phyloP scores from a whole-genome alignment of 2,113 vertebrate species.

The Dipodomys spectabilis region DNA sequence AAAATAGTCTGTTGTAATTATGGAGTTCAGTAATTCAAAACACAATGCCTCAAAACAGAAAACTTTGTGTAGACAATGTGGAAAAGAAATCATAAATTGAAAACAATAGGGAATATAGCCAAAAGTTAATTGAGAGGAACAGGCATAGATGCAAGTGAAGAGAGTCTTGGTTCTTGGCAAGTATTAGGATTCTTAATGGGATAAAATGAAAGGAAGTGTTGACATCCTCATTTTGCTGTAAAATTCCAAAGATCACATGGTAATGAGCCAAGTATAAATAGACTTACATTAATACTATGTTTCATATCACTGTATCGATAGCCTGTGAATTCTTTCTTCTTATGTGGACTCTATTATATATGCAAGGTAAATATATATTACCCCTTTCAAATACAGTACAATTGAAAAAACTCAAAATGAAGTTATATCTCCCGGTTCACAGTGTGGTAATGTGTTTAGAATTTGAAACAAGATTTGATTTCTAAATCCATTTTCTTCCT shows the following conservation, averaged over 20 bases:
- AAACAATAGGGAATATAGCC: background rate
- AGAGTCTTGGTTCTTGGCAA: background rate
- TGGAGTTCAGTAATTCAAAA: background rate
- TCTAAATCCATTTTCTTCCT: constrained; percentile 26
- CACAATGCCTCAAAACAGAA: background rate
- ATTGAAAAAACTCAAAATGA: background rate
- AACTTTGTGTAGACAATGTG: background rate
- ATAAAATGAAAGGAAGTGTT: background rate
- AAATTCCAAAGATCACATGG: background rate
- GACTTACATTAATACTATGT: background rate
- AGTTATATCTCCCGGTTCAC: background rate
- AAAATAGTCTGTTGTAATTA: background rate
- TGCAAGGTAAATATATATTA: background rate
- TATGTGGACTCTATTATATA: background rate
- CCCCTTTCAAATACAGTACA: background rate
- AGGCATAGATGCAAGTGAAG: background rate
- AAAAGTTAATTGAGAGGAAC: background rate
- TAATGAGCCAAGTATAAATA: background rate
- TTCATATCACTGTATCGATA: background rate
- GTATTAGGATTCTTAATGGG: background rate
- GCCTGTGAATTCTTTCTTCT: background rate
- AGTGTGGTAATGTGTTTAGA: background rate
- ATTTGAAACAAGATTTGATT: constrained; percentile 41
- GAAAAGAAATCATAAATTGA: background rate
- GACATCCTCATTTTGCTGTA: background rate